Evolutionary conservation across 2,797 vertebrate genomes (phyloP), one percentile per base, ranked within the genome.

Genomic region (Halcyon chelicuti): DNA sequence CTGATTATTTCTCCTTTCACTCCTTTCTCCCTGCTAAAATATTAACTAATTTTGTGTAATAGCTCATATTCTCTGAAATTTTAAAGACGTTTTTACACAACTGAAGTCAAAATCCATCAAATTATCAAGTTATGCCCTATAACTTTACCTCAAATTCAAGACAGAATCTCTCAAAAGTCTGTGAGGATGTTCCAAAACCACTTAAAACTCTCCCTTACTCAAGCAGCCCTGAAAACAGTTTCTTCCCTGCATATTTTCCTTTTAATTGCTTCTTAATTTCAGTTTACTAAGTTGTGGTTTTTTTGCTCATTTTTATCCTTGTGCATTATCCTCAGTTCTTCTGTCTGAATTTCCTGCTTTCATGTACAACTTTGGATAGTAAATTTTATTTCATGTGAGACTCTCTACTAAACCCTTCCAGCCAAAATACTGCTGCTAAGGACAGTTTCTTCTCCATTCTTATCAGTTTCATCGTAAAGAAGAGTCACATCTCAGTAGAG

Each of bases 151-250:
- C 67, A 82, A 73, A 90, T 79, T 90, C 47, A 79, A 86, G 72
- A 77, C 55, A 74, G 73, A 74, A 80, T 37, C 11, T 86, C 55
- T 67, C 57, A 93, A 79, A 89, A 93, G 39, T 54, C 67, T 79
- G 18, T 65, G 42, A 73, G 58, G 68, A 63, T 67, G 8, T 81
- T 96, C 61, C 88, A 93, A 95, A 92, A 26, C 65, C 79, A 86
- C 72, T 83, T 83, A 63, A 83, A 95, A 79, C 17, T 61, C 39
- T 60, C 19, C 31, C 65, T 4, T 7, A 74, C 31, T 91, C 22
- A 63, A 80, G 35, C 23, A 71, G 21, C 9, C 35, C 39, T 63
- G 58, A 62, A 22, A 77, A 78, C 39, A 61, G 7, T 61, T 83
- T 86, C 18, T 31, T 82, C 60, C 17, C 44, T 51, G 17, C 20